Evolutionary conservation across 1,140 invertebrate species (phyloP).

Genomic region (Solen grandis): DNA sequence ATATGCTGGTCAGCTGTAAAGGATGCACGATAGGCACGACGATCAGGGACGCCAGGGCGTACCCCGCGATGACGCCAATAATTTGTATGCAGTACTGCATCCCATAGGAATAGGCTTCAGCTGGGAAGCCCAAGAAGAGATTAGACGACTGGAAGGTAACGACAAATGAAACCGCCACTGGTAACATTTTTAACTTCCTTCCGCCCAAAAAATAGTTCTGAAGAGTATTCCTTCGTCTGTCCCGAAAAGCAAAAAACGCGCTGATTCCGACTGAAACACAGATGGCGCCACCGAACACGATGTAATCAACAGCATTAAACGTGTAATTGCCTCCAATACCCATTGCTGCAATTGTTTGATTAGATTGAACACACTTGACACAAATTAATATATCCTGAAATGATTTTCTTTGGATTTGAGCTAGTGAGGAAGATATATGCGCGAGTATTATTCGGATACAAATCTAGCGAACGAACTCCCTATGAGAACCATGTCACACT

Average conservation of each 20-base stretch:
- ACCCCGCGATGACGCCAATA: slow-evolving; percentile 86
- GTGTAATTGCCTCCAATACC: too few species aligned
- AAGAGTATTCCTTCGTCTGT: slow-evolving; percentile 82
- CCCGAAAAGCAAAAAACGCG: slow-evolving; percentile 89
- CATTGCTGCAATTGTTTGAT: too few species aligned
- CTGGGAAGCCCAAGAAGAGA: slow-evolving; percentile 87
- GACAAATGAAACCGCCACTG: slow-evolving; percentile 70
- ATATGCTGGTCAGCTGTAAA: slow-evolving; percentile 91
- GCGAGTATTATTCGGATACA: too few species aligned
- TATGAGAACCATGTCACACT: too few species aligned
- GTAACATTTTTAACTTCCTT: slow-evolving; percentile 86
- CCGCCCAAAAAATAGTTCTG: slow-evolving; percentile 90
- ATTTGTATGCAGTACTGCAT: slow-evolving; percentile 56
- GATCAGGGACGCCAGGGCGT: slow-evolving; percentile 87
- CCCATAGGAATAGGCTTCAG: slow-evolving; percentile 70
- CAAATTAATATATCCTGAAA: too few species aligned
- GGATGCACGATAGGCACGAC: slow-evolving; percentile 94
- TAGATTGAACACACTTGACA: too few species aligned
- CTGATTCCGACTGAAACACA: slow-evolving; percentile 85
- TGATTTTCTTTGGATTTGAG: too few species aligned
- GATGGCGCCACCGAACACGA: slow-evolving; percentile 53
- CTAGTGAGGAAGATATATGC: too few species aligned
- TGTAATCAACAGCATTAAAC: slow-evolving; percentile 57
- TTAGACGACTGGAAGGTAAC: slow-evolving; percentile 95
- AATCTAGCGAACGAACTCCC: too few species aligned